Evolutionary conservation across 2,113 vertebrate genomes (phyloP), one percentile per base, ranked within the genome.

Genomic region (Calyptomena viridis): DNA sequence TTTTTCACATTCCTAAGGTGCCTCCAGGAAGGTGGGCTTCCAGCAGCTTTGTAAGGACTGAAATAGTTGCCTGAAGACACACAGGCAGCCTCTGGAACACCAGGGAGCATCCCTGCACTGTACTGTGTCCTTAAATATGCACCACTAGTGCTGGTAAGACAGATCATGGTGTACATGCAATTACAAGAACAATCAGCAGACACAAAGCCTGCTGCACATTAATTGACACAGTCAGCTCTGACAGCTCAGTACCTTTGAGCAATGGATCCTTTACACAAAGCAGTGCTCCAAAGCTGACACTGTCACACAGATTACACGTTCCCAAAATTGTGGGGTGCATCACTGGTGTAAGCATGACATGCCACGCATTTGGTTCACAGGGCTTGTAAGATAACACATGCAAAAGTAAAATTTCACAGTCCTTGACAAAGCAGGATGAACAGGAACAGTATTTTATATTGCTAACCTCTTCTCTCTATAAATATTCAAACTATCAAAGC

Each of bases 171-270:
- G 5, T 28, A 37, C 53, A 9, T 56, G 50, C 75, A 94, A 83
- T 85, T 21, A 89, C 39, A 64, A 56, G 67, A 93, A 90, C 52
- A 84, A 91, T 58, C 77, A 91, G 91, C 47, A 92, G 73, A 75
- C 90, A 90, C 42, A 94, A 85, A 95, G 72, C 28, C 69, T 92
- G 40, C 73, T 92, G 73, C 39, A 55, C 87, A 73, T 71, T 92
- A 95, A 93, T 7, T 82, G 73, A 68, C 60, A 49, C 7, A 84
- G n/a, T 24, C 60, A 91, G 87, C 50, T 56, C 77, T 64, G 69
- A 82, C 56, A 84, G 89, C 49, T 92, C 30, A 44, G n/a, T 58
- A 69, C 78, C 77, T 91, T 46, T 58, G 73, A 93, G 83, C 69
- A 60, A 40, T 1, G 20, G 47, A 90, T 84, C 83, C 25, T 71